phyloP scores from a whole-genome alignment of 1,140 invertebrate species.

The Lutraria rhynchaena region DNA sequence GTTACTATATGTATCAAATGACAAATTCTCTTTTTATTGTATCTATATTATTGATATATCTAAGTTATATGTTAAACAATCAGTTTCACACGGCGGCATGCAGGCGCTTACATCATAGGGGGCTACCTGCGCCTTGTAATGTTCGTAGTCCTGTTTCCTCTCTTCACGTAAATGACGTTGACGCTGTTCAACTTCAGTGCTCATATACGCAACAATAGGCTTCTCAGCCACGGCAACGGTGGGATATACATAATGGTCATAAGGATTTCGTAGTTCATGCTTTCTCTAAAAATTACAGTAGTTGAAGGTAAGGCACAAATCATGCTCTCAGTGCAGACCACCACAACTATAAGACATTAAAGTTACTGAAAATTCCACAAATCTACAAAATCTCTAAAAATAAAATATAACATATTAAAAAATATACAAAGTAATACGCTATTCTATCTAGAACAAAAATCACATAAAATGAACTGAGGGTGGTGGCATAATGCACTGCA shows the following conservation, averaged over 20 bases:
- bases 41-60: too few relatives aligned
- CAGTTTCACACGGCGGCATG: constrained; percentile 31
- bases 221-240: constrained; percentile 51
- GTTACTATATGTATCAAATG: too few relatives aligned
- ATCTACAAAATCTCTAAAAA: not conserved
- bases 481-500: too few relatives aligned
- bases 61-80: constrained; percentile 1
- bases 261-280: constrained; percentile 31
- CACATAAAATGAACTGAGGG: too few relatives aligned
- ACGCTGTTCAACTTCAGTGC: constrained; percentile 16
- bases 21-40: too few relatives aligned
- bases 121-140: constrained; percentile 51
- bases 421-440: too few relatives aligned
- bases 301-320: too few relatives aligned
- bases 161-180: constrained; percentile 21
- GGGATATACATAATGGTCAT: constrained; percentile 52
- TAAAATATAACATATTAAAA: not conserved
- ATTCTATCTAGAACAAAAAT: too few relatives aligned
- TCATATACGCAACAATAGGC: constrained; percentile 46
- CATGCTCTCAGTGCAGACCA: too few relatives aligned
- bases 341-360: too few relatives aligned
- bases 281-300: constrained; percentile 52
- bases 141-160: constrained; percentile 42
- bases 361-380: not conserved
- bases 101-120: constrained; percentile 17